A percentile compares a stretch with the other conserved stretches of the same genome.
Evolutionary conservation across 1,140 invertebrate species (phyloP).

Genomic region (Habropoda laboriosa): DNA sequence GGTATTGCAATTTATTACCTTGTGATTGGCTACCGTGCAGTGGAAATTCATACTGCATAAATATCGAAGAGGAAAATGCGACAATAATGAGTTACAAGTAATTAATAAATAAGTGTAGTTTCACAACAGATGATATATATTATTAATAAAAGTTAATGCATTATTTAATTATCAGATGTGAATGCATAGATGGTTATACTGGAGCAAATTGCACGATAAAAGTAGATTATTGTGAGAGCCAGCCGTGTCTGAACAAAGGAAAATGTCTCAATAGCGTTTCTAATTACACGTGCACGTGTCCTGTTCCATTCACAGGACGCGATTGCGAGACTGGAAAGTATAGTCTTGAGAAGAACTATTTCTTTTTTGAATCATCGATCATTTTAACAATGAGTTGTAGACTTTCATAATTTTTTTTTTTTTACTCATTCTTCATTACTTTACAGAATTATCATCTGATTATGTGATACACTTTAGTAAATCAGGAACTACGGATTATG

Average conservation of each 20-base stretch:
- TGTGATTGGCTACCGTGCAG: constrained; percentile 84
- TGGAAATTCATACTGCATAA: constrained; percentile 81
- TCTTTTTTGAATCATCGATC: too few species aligned
- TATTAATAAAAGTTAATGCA: background rate
- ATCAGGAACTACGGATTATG: constrained; percentile 83
- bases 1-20: constrained; percentile 81
- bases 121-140: background rate
- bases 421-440: constrained; percentile 2
- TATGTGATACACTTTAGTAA: constrained; percentile 83
- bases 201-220: constrained; percentile 78
- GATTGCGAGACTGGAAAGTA: constrained; percentile 77
- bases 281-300: constrained; percentile 78
- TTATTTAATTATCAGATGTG: constrained; percentile 75
- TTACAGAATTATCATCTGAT: constrained; percentile 78
- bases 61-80: constrained; percentile 74
- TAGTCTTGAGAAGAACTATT: constrained; percentile 18
- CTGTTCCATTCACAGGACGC: constrained; percentile 73
- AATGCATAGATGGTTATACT: constrained; percentile 82
- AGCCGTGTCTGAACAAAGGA: constrained; percentile 82
- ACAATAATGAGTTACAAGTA: constrained; percentile 77
- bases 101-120: background rate
- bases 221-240: constrained; percentile 83
- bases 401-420: background rate
- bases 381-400: too few species aligned
- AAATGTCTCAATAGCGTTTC: constrained; percentile 79